Base-by-base conservation (phyloP, 2,888 invertebrate species). In the Ochropacha duplaris region DNA sequence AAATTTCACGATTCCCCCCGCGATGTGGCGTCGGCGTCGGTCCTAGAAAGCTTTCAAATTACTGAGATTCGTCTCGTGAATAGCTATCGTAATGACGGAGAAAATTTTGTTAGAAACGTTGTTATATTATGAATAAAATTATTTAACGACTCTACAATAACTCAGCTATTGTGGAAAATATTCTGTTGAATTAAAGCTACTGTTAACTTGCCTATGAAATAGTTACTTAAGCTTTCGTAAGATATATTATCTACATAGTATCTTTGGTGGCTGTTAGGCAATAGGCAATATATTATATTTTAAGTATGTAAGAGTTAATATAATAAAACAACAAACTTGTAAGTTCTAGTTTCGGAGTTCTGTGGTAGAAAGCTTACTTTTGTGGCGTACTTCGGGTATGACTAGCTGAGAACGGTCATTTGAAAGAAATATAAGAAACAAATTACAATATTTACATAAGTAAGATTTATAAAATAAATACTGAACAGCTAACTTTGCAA, bases 1-100 rank as follows among this genome's bases (percentile, higher is more conserved):
- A 87, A 89, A 85, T 83, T 84, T 79, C 72, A 67, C 70, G 66
- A 74, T 71, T 68, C 68, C 62, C 66, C 66, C 67, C 66, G 69
- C 72, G 69, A 68, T 67, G 70, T 69, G 70, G 3, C 5, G 24
- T 4, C n/a, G 24, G 71, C 71, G 68, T 62, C 68, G 66, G 69
- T 59, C 75, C 70, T 69, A 68, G 78, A 81, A 87, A 84, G 84
- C 85, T 86, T 86, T 85, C 81, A 85, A 90, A 90, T 89, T 86
- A 86, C 84, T 71, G 68, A 78, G 82, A 86, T 86, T 84, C 85
- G 82, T 81, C 82, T 79, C 77, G 68, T 81, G 82, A 88, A 90
- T 84, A 80, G 82, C 81, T 72, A 68, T 73, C 81, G 78, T 84
- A 88, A 88, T 86, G 86, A 84, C 83, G 76, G 66, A 64, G 76